A percentile compares a stretch with the other conserved stretches of the same genome.
Conservation (phyloP, 1,140 invertebrate genomes). For the Scylla paramamosain region DNA sequence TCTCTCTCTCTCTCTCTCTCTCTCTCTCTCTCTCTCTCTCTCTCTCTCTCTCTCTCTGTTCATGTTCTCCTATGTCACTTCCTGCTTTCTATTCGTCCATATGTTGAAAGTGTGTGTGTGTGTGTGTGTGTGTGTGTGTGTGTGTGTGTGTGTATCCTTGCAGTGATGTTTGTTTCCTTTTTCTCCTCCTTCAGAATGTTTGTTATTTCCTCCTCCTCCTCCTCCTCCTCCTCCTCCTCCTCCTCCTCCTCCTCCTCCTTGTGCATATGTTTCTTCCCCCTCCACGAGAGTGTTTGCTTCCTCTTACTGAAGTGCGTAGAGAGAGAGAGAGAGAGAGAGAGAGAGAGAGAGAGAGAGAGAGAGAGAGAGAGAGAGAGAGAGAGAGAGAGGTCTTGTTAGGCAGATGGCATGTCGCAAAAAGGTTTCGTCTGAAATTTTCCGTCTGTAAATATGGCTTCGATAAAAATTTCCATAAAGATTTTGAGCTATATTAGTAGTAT, state of each 20-base stretch:
- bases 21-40: too few relatives aligned
- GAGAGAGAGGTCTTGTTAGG: background rate
- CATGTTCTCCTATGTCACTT: too few relatives aligned
- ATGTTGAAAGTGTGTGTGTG: too few relatives aligned
- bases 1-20: too few relatives aligned
- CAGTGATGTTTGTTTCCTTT: background rate
- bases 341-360: constrained; percentile 14
- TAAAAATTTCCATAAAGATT: too few relatives aligned
- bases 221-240: background rate
- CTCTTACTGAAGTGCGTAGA: background rate
- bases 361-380: constrained; percentile 41
- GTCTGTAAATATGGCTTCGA: too few relatives aligned
- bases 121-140: too few relatives aligned
- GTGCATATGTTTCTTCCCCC: background rate
- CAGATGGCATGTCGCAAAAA: background rate
- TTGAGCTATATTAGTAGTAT: too few relatives aligned
- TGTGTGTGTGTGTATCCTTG: too few relatives aligned
- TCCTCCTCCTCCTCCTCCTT: background rate
- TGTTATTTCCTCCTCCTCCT: background rate
- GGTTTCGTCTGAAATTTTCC: background rate
- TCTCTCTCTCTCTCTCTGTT: too few relatives aligned
- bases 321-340: background rate
- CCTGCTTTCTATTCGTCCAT: too few relatives aligned
- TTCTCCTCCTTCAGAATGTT: background rate
- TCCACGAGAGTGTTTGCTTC: background rate